Conservation (phyloP, 2,113 vertebrate genomes). For the Amazona vittata region DNA sequence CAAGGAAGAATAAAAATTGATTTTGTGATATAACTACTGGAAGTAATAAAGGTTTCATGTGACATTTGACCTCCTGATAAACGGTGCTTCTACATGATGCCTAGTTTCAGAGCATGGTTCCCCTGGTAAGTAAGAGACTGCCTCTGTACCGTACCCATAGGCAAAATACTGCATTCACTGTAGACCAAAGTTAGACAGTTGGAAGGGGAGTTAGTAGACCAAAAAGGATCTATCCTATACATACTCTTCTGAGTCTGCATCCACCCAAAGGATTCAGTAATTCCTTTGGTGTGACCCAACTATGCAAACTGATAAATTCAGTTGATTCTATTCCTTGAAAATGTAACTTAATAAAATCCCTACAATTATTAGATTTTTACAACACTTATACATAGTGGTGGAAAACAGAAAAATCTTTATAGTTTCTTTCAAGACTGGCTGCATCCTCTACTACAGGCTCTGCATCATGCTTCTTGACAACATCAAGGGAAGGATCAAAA, state of each 20-base stretch:
- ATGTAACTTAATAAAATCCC: neutral
- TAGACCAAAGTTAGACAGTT: neutral
- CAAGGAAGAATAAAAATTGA: constrained; percentile 29
- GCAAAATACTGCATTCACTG: neutral
- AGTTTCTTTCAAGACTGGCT: neutral
- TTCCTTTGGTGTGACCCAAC: neutral
- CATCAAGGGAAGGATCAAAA: neutral
- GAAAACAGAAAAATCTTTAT: neutral
- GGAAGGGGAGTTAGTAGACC: neutral
- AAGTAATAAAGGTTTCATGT: constrained; percentile 26
- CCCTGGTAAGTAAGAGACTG: neutral
- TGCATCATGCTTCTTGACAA: neutral
- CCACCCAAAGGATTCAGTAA: neutral
- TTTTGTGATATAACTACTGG: constrained; percentile 23
- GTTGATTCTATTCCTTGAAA: neutral
- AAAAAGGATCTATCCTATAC: neutral
- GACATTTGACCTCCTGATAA: neutral
- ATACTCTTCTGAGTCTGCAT: neutral
- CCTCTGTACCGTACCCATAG: neutral
- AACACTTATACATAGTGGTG: neutral
- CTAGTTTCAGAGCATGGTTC: neutral
- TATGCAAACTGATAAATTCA: neutral
- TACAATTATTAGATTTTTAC: neutral
- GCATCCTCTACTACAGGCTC: neutral
- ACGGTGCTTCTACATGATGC: neutral